These are phyloP conservation scores for Manis pentadactyla DNA, from an alignment of 2,797 vertebrate genomes.

Conservation along the genomic window DNA sequence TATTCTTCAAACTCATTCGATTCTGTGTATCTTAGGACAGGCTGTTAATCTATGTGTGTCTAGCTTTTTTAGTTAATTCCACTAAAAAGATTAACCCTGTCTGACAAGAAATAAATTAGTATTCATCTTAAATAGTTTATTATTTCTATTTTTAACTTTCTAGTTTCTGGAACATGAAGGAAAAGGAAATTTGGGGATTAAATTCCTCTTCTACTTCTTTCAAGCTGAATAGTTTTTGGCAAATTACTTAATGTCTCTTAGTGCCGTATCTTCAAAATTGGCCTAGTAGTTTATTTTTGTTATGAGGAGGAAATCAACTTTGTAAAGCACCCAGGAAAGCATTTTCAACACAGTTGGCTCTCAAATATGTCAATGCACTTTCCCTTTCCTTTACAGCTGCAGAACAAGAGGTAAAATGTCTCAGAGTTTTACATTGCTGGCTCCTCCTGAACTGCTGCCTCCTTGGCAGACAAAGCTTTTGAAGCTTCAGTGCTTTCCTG, in stretches of 20 bases:
- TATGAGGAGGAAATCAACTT: not conserved
- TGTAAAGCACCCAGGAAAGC: not conserved
- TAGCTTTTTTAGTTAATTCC: not conserved
- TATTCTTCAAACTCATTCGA: not conserved
- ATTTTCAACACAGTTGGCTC: not conserved
- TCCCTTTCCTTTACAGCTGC: not conserved
- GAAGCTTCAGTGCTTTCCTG: not conserved
- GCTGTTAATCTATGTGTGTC: not conserved
- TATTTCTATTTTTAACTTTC: slow-evolving; percentile 5
- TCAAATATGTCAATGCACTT: not conserved
- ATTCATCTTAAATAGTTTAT: not conserved
- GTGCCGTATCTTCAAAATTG: not conserved
- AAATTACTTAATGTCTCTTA: not conserved
- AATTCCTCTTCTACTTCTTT: not conserved
- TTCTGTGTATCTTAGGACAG: not conserved
- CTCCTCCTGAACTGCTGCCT: not conserved
- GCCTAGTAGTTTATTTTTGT: not conserved
- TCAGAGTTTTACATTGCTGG: not conserved
- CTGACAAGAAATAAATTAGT: not conserved
- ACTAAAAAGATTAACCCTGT: not conserved
- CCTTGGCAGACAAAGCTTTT: not conserved
- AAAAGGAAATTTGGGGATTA: not conserved
- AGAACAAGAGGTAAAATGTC: not conserved
- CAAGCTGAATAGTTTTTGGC: not conserved
- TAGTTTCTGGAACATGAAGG: not conserved